phyloP scores from a whole-genome alignment of 2,113 vertebrate species.

The Paradisaea rubra region DNA sequence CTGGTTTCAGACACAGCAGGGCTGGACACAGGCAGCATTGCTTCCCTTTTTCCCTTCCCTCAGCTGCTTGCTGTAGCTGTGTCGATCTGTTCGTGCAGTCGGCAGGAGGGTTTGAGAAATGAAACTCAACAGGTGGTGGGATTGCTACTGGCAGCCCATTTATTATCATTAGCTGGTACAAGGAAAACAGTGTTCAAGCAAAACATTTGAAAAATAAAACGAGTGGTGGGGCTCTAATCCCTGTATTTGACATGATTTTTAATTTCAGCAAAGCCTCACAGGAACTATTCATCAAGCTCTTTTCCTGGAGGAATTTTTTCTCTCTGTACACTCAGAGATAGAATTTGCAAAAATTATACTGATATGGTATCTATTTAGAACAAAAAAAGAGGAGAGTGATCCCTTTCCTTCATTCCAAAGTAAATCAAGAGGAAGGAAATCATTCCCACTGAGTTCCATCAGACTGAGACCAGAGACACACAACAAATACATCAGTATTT shows the following conservation, averaged over 20 bases:
- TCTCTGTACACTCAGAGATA: not conserved
- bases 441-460: not conserved
- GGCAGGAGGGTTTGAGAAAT: not conserved
- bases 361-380: not conserved
- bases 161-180: not conserved
- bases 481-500: not conserved
- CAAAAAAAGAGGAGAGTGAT: not conserved
- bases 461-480: not conserved
- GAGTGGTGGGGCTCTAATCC: not conserved
- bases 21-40: not conserved
- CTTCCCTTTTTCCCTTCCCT: not conserved
- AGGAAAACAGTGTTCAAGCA: not conserved
- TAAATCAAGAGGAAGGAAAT: not conserved
- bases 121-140: not conserved
- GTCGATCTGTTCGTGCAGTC: not conserved
- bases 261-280: not conserved
- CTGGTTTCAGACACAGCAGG: not conserved
- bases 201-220: not conserved
- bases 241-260: not conserved
- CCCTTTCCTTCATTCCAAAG: not conserved
- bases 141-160: not conserved
- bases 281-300: not conserved
- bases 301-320: not conserved
- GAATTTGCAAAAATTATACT: not conserved
- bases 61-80: not conserved